phyloP scores from a whole-genome alignment of 2,797 vertebrate genomes.

The Choloepus didactylus region DNA sequence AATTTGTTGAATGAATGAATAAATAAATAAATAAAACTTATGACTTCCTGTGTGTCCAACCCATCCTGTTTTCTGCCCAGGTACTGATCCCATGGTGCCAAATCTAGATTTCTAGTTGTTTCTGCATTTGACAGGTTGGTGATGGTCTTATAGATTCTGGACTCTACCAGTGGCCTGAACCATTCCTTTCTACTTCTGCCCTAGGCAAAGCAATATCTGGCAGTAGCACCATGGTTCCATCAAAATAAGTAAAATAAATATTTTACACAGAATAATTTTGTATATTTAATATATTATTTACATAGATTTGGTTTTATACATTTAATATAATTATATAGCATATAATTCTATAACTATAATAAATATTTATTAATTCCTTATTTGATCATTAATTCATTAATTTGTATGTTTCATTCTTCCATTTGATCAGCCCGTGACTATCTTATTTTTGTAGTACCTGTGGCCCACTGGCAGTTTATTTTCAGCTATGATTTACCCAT shows the following conservation, averaged over 20 bases:
- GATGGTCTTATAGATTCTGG: background rate
- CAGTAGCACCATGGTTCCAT: background rate
- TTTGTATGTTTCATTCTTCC: background rate
- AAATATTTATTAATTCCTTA: background rate
- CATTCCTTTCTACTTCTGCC: background rate
- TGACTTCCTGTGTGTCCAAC: background rate
- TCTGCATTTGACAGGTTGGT: background rate
- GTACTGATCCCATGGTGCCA: background rate
- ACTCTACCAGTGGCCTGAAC: background rate
- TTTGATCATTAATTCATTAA: slow-evolving; percentile 31
- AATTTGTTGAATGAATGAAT: background rate
- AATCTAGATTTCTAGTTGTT: background rate
- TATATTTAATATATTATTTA: background rate
- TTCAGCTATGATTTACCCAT: background rate
- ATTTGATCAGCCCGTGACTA: background rate
- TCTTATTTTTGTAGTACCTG: background rate
- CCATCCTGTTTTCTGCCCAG: background rate
- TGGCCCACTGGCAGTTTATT: background rate
- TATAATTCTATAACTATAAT: background rate
- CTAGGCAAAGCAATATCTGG: background rate
- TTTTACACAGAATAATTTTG: background rate
- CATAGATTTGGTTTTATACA: background rate
- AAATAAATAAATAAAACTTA: background rate
- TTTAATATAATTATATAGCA: background rate
- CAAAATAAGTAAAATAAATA: background rate